These are phyloP conservation scores for Montifringilla adamsi DNA, from an alignment of 2,113 vertebrate species.

Conservation along the genomic window DNA sequence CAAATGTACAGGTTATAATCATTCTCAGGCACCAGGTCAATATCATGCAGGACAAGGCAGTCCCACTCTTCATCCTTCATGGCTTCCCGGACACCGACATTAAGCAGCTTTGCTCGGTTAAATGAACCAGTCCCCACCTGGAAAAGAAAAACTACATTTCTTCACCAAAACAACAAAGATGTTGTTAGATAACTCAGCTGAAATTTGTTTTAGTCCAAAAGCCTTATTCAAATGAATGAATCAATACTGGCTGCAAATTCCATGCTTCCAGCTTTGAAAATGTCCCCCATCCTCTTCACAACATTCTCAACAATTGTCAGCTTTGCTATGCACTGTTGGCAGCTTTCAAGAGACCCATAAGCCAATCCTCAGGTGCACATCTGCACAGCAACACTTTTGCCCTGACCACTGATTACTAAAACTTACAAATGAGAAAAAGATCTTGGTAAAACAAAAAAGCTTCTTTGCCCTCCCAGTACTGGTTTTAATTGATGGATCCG, in stretches of 20 bases:
- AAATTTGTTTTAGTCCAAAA: not conserved
- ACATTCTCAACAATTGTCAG: not conserved
- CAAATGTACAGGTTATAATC: constrained; percentile 75
- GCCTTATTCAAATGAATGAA: not conserved
- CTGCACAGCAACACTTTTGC: not conserved
- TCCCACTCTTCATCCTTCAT: constrained; percentile 76
- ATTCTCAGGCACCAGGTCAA: constrained; percentile 74
- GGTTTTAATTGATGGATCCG: not conserved
- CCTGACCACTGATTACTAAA: not conserved
- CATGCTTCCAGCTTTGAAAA: not conserved
- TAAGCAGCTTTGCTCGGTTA: constrained; percentile 77
- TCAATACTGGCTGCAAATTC: not conserved
- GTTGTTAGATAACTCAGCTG: not conserved
- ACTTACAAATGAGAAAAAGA: not conserved
- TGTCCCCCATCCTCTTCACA: not conserved
- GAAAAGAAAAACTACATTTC: not conserved
- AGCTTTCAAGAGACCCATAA: not conserved
- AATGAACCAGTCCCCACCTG: constrained; percentile 70
- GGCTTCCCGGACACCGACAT: constrained; percentile 74
- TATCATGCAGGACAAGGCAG: constrained; percentile 74
- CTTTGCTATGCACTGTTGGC: not conserved
- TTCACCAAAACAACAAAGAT: not conserved
- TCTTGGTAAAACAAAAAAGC: not conserved
- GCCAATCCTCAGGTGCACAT: not conserved
- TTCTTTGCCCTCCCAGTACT: not conserved